Base-by-base conservation (phyloP, 2,888 invertebrate species). In the Acleris laterana region DNA sequence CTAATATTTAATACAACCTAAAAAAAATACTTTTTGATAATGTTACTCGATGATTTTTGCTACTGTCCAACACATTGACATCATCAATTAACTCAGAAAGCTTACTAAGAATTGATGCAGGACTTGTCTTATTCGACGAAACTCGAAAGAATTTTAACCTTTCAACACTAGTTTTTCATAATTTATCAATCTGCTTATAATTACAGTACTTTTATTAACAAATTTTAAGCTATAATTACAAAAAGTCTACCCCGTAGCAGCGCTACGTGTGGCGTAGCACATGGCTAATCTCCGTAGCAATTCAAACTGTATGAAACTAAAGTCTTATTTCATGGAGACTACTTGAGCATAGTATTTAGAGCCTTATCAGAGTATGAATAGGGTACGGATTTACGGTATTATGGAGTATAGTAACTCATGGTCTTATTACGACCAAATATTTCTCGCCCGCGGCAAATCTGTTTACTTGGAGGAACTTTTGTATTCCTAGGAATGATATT, bases 221-320 rank as follows among this genome's bases (percentile, higher is more conserved):
- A n/a, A n/a, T n/a, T n/a, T n/a, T n/a, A n/a, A n/a, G n/a, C n/a
- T n/a, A 19, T 46, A 19, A 9, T 60, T 64, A 60, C 49, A 55
- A 64, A 28, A 44, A 11, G 50, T 19, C 60, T 55, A 50, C 50
- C 50, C 13, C 55, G 49, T 64, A 46, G 60, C 46, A 13, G 22
- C 25, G 59, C 53, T 63, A 53, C 59, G 48, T 32, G 19, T 42
- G 49, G 11, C 50, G 60, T 65, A 60, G 55, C 65, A 22, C 55
- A 44, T 60, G 59, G 32, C 59, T 22, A 42, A 38, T 58, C 42
- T 60, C 49, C 60, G 65, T 55, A 60, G 64, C 64, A 49, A 52
- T 49, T 17, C 48, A 11, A 61, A 63, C 49, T 42, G 51, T 46
- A 49, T 48, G 17, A 32, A 48, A 49, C 48, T 59, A 22, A 38